Conservation (phyloP, 2,888 invertebrate genomes). For the Dexiosoma caninum region DNA sequence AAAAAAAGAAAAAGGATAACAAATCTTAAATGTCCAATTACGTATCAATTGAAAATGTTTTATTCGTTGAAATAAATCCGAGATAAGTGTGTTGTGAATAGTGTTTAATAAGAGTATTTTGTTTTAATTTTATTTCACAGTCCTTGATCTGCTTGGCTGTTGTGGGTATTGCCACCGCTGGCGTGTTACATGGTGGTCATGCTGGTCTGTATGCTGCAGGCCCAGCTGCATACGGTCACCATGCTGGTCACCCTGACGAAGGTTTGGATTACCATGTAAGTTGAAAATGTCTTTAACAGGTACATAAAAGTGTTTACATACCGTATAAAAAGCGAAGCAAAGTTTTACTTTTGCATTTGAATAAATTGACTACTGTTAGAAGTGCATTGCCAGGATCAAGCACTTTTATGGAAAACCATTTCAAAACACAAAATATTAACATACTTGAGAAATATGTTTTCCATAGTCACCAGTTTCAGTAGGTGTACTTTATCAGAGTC, state of each 20-base stretch:
- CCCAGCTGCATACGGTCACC: conserved; percentile 71
- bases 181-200: conserved; percentile 73
- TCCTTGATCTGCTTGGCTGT: conserved; percentile 77
- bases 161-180: conserved; percentile 76
- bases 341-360: no score
- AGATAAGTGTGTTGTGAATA: background rate
- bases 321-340: no score
- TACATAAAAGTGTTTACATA: no score
- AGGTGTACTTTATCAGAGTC: no score
- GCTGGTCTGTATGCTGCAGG: conserved; percentile 73
- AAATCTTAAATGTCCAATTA: background rate
- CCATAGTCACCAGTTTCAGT: no score
- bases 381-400: no score
- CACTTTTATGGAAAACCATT: no score
- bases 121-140: conserved; percentile 67
- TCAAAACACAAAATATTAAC: no score
- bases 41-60: background rate
- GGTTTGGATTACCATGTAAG: conserved; percentile 77
- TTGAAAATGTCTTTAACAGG: no score
- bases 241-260: conserved; percentile 71
- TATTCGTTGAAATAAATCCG: background rate
- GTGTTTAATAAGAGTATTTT: conserved; percentile 30
- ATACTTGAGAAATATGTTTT: no score
- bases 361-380: no score
- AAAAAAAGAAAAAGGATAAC: conserved; percentile 15